A percentile compares a stretch with the other conserved stretches of the same genome.
phyloP scores from a whole-genome alignment of 2,888 invertebrate species.

The Drosophila diplacantha region DNA sequence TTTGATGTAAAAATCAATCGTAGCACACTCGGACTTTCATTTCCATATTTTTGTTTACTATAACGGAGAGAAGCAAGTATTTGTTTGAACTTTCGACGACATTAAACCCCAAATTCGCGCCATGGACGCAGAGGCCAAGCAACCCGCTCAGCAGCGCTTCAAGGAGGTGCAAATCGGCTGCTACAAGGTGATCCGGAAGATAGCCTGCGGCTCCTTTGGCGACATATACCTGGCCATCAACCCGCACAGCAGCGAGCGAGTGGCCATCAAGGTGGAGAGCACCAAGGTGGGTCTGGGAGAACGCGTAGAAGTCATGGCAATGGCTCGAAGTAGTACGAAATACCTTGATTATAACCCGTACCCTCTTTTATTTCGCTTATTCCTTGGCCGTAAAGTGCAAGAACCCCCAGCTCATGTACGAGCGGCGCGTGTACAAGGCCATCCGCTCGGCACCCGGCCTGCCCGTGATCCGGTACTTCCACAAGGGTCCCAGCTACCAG shows the following conservation, averaged over 20 bases:
- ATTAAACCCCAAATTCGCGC: no score
- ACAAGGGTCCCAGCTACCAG: constrained; percentile 97
- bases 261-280: constrained; percentile 99
- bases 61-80: neutral
- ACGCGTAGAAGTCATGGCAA: no score
- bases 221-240: constrained; percentile 98
- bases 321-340: neutral
- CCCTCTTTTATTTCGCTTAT: no score
- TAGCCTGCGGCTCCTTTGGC: constrained; percentile 98
- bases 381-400: neutral
- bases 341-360: fast-evolving
- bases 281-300: constrained; percentile 87
- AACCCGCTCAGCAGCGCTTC: neutral
- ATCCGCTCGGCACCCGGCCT: constrained; percentile 97
- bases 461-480: constrained; percentile 96
- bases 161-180: constrained; percentile 93
- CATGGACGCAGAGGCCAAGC: constrained; percentile 16
- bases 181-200: constrained; percentile 96
- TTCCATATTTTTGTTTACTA: neutral
- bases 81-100: neutral
- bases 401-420: constrained; percentile 97
- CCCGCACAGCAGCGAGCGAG: constrained; percentile 94
- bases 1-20: neutral
- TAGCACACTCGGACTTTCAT: neutral
- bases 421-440: constrained; percentile 98